Evolutionary conservation across 2,888 invertebrate species (phyloP), one percentile per base, ranked within the genome.

Genomic region (Metopia argyrocephala): DNA sequence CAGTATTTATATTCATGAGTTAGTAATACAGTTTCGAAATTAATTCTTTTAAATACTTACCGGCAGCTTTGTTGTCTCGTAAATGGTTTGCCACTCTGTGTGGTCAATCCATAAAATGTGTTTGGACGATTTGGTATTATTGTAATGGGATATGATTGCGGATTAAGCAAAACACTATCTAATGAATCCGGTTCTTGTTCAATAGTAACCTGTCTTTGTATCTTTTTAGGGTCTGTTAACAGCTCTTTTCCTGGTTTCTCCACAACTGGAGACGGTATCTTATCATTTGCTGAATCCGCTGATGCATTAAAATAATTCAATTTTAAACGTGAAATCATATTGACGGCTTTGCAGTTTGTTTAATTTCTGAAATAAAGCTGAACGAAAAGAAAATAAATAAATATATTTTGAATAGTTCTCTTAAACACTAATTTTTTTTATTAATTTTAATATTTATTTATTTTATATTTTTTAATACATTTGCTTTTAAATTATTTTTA

Each of bases 131-230:
- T 90, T 15, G 90, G 90, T 52, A 91, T 89, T 69, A 91, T 88
- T 28, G 90, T 90, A 27, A 91, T 90, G 28, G 90, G 90, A 83
- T 89, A 90, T 20, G 90, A 89, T 25, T 89, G 87, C 2, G 90
- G 90, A 86, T 90, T 89, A 57, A 89, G 88, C 61, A 90, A 88
- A 23, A 91, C 89, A 82, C 90, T 90, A 81, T 90, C 90, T 78
- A 91, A 82, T 2, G 90, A 90, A 61, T 90, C 89, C 20, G 90
- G 90, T 78, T 91, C 90, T 62, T 87, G 86, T 48, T 90, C 90
- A 20, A 90, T 88, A n/a, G 87, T 87, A 5, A 87, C 79, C 45
- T 88, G 87, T 27, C 88, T 86, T 18, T 85, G 45, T 6, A 78
- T 27, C 59, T 82, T 80, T 25, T 78, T 68, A 23, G 78, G 12